phyloP scores from a whole-genome alignment of 2,888 invertebrate genomes.

The Phasia obesa region DNA sequence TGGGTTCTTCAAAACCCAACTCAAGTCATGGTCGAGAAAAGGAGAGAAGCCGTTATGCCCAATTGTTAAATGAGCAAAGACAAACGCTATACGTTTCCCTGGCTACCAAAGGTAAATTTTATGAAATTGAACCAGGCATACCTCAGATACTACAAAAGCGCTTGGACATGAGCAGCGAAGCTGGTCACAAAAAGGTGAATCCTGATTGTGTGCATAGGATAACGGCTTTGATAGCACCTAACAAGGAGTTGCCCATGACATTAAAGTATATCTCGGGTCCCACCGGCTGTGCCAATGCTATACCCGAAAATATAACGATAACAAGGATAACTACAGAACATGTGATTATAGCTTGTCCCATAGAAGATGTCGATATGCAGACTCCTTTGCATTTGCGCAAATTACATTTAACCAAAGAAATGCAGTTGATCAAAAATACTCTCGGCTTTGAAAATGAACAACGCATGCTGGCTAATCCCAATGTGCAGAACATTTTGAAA shows the following conservation, averaged over 20 bases:
- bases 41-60: constrained; percentile 86
- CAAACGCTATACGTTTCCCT: constrained; percentile 89
- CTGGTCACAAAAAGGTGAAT: constrained; percentile 79
- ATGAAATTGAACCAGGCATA: constrained; percentile 86
- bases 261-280: constrained; percentile 81
- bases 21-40: constrained; percentile 79
- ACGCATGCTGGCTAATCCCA: constrained; percentile 82
- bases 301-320: constrained; percentile 81
- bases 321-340: constrained; percentile 80
- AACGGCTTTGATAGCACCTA: constrained; percentile 78
- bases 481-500: constrained; percentile 82
- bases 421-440: constrained; percentile 80
- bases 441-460: constrained; percentile 82
- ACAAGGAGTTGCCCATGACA: constrained; percentile 79
- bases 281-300: constrained; percentile 75
- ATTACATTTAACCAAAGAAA: constrained; percentile 82
- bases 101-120: constrained; percentile 89
- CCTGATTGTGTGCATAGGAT: constrained; percentile 82
- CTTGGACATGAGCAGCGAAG: constrained; percentile 73
- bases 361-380: constrained; percentile 82
- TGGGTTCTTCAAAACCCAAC: constrained; percentile 69
- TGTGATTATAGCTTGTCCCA: constrained; percentile 83
- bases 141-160: constrained; percentile 81
- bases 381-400: constrained; percentile 83
- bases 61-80: constrained; percentile 88